Base-by-base conservation (phyloP, 2,113 vertebrate species). In the Pseudorectes ferrugineus region DNA sequence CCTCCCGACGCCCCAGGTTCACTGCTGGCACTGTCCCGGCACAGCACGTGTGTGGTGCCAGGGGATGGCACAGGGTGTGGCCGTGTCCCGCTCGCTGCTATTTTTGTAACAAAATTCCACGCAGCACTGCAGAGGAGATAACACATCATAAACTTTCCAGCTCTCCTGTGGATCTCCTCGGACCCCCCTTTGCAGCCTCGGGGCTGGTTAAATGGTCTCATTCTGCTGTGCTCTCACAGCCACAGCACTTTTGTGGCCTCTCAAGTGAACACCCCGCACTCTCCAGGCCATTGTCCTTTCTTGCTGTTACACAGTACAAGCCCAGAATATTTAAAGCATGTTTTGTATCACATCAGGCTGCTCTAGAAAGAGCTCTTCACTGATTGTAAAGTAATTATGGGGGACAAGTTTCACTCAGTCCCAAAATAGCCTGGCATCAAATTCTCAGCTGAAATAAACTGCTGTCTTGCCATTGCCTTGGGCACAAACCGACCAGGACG, bases 401-500 rank as follows among this genome's bases (percentile, higher is more conserved):
- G 76, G 45, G 81, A 88, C 74, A 70, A 79, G 42, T 88, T 89
- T 93, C 49, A 75, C 45, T 58, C 40, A 10, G 22, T 68, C 36
- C 71, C 74, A 76, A 65, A 88, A 93, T 65, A 88, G 58, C 33
- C 67, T n/a, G 49, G 58, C 24, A 4, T 79, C 82, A 83, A 55
- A 66, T 79, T 61, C 58, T 88, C 74, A 58, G 52, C 58, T 88
- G 93, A 67, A 88, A 81, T 79, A 61, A 94, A 51, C 48, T 78
- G 51, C 61, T 61, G 3, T 42, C 40, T 59, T 87, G 74, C n/a
- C 12, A 2, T 31, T 79, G 85, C 52, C 66, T 58, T 65, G 55
- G 71, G 43, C 2, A 1, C 58, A 88, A 48, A 83, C 11, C 12
- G 2, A 19, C 21, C 40, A 38, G 43, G 45, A n/a, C 13, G 5